These are phyloP conservation scores for Hybognathus amarus DNA, from an alignment of 2,797 vertebrate species.

Conservation along the genomic window DNA sequence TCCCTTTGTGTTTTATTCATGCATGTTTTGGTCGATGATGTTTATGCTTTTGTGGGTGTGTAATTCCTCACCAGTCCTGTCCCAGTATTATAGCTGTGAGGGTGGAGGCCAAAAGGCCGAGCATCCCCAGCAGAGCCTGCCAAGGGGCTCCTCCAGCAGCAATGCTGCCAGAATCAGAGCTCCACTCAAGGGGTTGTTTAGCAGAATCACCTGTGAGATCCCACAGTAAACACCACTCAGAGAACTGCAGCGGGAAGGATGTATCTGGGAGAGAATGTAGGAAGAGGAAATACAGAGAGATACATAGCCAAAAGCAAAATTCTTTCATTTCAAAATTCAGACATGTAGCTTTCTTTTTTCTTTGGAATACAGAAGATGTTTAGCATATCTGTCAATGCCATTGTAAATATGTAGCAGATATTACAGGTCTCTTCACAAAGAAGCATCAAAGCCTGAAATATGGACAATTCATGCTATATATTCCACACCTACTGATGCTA, in stretches of 20 bases:
- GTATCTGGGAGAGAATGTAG: conserved; percentile 64
- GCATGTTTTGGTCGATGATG: conserved; percentile 4
- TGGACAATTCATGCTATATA: not conserved
- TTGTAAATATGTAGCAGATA: not conserved
- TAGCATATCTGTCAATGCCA: not conserved
- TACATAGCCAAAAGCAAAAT: not conserved
- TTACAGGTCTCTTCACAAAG: not conserved
- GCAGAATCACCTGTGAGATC: conserved; percentile 74
- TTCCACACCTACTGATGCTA: not conserved
- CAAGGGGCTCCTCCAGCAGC: conserved; percentile 74
- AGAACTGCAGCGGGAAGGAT: conserved; percentile 71
- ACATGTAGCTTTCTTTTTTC: not conserved
- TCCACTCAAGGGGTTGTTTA: conserved; percentile 79
- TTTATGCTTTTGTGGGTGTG: not conserved
- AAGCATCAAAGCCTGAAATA: not conserved
- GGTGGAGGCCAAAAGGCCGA: conserved; percentile 74
- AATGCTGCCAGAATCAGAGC: conserved; percentile 73
- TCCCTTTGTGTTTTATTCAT: not conserved
- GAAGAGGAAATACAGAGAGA: not conserved
- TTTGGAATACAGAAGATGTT: not conserved
- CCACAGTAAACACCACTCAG: conserved; percentile 74
- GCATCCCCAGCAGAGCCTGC: conserved; percentile 73
- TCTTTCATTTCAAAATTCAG: too few species aligned
- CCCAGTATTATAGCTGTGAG: conserved; percentile 74
- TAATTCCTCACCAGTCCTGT: conserved; percentile 69